Conservation (phyloP, 2,888 invertebrate genomes). For the Drosophila imparisetae region DNA sequence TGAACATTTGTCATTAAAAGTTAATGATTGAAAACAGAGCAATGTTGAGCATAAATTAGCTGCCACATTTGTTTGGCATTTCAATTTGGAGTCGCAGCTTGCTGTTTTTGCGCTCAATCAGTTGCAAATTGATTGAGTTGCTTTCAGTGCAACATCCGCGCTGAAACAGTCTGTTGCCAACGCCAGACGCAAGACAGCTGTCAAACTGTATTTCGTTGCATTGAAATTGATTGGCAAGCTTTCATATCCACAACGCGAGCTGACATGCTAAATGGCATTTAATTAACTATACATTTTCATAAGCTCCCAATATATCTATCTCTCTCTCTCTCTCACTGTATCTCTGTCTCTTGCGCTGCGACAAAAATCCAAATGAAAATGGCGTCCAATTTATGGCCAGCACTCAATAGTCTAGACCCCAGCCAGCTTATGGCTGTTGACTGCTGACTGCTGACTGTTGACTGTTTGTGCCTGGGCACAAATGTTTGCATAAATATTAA, state of each 20-base stretch:
- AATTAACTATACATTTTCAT: conserved; percentile 53
- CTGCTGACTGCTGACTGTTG: neutral
- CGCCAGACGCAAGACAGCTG: neutral
- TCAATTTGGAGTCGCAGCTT: neutral
- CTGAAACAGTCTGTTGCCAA: neutral
- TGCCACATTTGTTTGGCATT: neutral
- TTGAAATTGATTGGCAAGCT: neutral
- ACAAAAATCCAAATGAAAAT: conserved; percentile 64
- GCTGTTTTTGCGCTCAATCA: neutral
- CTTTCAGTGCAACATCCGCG: neutral
- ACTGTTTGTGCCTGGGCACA: conserved; percentile 13
- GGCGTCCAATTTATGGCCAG: conserved; percentile 51
- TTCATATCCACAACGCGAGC: neutral
- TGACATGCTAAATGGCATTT: conserved; percentile 34
- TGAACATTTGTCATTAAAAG: neutral
- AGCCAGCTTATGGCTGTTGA: conserved; percentile 18
- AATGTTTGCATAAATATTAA: conserved; percentile 76
- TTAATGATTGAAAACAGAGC: neutral
- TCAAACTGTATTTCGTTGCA: neutral
- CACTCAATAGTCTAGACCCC: conserved; percentile 29
- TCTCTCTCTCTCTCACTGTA: neutral
- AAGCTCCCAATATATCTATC: neutral
- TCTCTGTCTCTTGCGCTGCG: neutral
- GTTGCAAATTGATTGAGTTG: neutral
- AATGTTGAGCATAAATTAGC: neutral